Percentiles rank a stretch among this genome's conserved stretches.
Evolutionary conservation across 2,113 vertebrate species (phyloP).

Genomic region (Zosterops pallidus): DNA sequence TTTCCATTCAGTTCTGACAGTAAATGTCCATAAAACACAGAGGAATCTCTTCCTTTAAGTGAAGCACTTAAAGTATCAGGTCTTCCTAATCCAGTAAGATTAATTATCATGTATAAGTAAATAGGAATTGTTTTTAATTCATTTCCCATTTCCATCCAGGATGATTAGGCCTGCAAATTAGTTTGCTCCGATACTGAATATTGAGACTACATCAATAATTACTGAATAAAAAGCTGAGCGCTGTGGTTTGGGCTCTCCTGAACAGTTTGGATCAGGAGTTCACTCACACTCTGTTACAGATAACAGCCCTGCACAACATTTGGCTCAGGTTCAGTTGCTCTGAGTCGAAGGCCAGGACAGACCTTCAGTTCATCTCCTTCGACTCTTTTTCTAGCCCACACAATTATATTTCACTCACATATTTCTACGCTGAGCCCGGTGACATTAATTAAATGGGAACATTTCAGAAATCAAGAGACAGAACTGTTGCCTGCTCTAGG

Average conservation of each 20-base stretch:
- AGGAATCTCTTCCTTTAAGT: not conserved
- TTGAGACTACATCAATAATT: conserved; percentile 35
- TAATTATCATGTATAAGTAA: conserved; percentile 39
- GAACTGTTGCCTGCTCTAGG: conserved; percentile 10
- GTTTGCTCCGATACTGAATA: conserved; percentile 22
- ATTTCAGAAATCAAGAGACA: conserved; percentile 44
- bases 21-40: not conserved
- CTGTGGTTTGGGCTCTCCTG: conserved; percentile 1
- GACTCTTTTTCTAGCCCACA: not conserved
- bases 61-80: not conserved
- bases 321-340: conserved; percentile 12
- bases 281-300: not conserved
- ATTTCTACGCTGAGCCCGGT: not conserved
- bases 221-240: conserved; percentile 22
- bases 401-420: conserved; percentile 48
- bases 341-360: not conserved
- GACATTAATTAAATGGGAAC: conserved; percentile 56
- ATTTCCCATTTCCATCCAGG: conserved; percentile 25
- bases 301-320: conserved; percentile 1
- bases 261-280: conserved; percentile 10
- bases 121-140: conserved; percentile 38
- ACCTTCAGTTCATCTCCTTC: not conserved
- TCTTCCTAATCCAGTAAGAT: conserved; percentile 5
- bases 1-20: not conserved
- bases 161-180: conserved; percentile 3